Percentiles rank a stretch among this genome's conserved stretches.
These are phyloP conservation scores for Acipenser ruthenus DNA, from an alignment of 2,797 vertebrate genomes.

Conservation along the genomic window DNA sequence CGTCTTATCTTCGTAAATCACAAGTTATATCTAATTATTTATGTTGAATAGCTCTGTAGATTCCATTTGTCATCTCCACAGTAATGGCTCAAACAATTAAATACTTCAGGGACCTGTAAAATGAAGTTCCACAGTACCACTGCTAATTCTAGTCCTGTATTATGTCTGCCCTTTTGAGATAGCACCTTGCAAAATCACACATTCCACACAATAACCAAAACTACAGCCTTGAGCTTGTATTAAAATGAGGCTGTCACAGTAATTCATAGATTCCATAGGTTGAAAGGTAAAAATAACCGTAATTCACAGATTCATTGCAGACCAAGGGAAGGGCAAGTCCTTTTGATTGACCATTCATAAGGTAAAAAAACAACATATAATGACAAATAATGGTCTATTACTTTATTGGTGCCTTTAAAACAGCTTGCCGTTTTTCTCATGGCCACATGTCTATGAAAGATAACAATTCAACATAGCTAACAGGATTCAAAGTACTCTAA, in stretches of 20 bases:
- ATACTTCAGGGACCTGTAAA: conserved; percentile 7
- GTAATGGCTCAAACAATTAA: conserved; percentile 7
- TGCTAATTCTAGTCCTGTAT: conserved; percentile 11
- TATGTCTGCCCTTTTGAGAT: conserved; percentile 13
- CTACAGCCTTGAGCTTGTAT: background rate
- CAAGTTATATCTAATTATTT: background rate
- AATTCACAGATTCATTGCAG: background rate
- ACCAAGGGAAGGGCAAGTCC: background rate
- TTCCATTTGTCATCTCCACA: background rate
- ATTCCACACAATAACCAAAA: conserved; percentile 13
- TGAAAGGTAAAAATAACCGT: background rate
- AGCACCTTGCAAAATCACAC: conserved; percentile 6
- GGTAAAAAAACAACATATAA: too few species aligned
- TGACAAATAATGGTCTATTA: too few species aligned
- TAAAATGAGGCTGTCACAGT: conserved; percentile 1
- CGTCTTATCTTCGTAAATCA: conserved; percentile 2
- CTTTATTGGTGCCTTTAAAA: too few species aligned
- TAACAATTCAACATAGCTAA: too few species aligned
- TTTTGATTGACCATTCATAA: background rate
- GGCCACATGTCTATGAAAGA: too few species aligned
- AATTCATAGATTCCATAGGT: background rate
- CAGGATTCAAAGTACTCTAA: too few species aligned
- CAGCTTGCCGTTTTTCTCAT: too few species aligned
- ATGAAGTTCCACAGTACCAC: conserved; percentile 12
- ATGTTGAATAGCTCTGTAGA: background rate